phyloP scores from a whole-genome alignment of 2,888 invertebrate genomes.

The Xestia rhomboidea region DNA sequence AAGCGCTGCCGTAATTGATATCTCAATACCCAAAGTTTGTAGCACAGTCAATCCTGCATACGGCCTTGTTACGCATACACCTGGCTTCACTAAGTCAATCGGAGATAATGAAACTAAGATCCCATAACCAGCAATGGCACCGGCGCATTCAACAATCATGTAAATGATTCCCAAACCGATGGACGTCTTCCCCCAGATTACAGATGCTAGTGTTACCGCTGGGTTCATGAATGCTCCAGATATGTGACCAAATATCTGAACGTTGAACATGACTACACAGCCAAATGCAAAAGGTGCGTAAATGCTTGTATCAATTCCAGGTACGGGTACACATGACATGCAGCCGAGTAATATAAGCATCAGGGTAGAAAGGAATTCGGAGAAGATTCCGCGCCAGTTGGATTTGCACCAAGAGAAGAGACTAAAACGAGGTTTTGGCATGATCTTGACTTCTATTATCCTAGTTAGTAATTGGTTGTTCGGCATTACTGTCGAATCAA shows the following conservation, averaged over 20 bases:
- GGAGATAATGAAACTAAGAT: slow-evolving; percentile 90
- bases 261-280: slow-evolving; percentile 92
- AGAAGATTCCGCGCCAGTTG: slow-evolving; percentile 80
- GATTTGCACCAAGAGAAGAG: slow-evolving; percentile 69
- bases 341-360: slow-evolving; percentile 93
- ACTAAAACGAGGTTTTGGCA: slow-evolving; percentile 36
- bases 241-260: slow-evolving; percentile 94
- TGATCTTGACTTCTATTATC: slow-evolving; percentile 66
- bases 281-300: slow-evolving; percentile 92
- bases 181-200: slow-evolving; percentile 90
- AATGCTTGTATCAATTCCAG: slow-evolving; percentile 85
- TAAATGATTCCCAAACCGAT: slow-evolving; percentile 91
- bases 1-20: slow-evolving; percentile 91
- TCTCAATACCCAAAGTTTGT: slow-evolving; percentile 92
- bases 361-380: slow-evolving; percentile 93
- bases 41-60: slow-evolving; percentile 83
- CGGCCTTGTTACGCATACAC: slow-evolving; percentile 92
- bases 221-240: slow-evolving; percentile 95
- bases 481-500: slow-evolving; percentile 53
- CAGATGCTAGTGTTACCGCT: slow-evolving; percentile 92
- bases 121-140: slow-evolving; percentile 93
- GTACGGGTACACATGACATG: slow-evolving; percentile 91
- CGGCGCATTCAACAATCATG: slow-evolving; percentile 92
- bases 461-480: slow-evolving; percentile 11
- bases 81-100: slow-evolving; percentile 73